Base-by-base conservation (phyloP, 1,140 invertebrate genomes). In the Neodiprion pinetum region DNA sequence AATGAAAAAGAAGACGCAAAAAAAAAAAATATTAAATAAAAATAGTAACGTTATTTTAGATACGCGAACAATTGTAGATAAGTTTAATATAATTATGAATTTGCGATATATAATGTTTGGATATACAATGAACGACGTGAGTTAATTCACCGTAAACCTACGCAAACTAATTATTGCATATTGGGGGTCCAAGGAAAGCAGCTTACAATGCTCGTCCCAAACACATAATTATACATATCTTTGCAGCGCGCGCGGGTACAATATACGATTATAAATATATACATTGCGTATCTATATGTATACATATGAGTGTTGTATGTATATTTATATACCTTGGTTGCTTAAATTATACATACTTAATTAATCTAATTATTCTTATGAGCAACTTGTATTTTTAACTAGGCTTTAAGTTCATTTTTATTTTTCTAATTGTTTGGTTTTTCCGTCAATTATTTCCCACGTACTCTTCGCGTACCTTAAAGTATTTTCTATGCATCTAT, bases 1-100 rank as follows among this genome's bases (percentile, higher is more conserved):
- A 48, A 49, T 49, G 40, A 71, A 17, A 65, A 61, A 80, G 66
- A 73, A 75, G 53, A 79, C 76, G 71, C 70, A 71, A 75, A 81
- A 73, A 79, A 17, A 17, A 74, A 80, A 79, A 40, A 3, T 40
- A 40, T 40, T 5, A 40, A 61, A 61, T 61, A 61, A 61, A 14
- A 61, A 61, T 61, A 61, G 9, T 61, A 61, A 61, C 53, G 53
- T 61, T 61, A 61, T 61, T 61, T 61, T 61, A 61, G 53, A 61
- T 61, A 61, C 53, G n/a, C n/a, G 53, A 61, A 61, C 4, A 61
- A 61, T 61, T 61, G 53, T 61, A 61, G 53, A 61, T 61, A 61
- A 61, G 53, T 61, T 8, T 61, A 40, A 40, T 40, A 40, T 61
- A 61, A 61, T 61, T 14, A 61, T 17, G 53, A 61, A 61, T 61